Percentiles rank a stretch among this genome's conserved stretches.
These are phyloP conservation scores for Brachycybe producta DNA, from an alignment of 2,888 invertebrate genomes.

Conservation along the genomic window DNA sequence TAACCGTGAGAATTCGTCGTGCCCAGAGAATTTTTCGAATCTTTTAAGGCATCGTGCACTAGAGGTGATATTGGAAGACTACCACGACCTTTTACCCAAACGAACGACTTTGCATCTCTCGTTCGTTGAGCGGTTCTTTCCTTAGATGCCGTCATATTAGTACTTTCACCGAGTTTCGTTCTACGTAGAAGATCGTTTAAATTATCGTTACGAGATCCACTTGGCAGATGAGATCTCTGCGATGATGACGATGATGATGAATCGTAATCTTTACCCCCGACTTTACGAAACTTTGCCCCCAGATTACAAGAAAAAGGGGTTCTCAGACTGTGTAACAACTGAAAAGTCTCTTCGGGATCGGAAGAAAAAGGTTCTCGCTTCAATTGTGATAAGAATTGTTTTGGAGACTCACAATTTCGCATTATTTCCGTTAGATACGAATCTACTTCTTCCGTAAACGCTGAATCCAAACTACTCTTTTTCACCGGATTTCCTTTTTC, in stretches of 20 bases:
- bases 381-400: background rate
- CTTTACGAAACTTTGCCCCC: too few species aligned
- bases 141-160: too few species aligned
- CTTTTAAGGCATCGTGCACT: conserved; percentile 10
- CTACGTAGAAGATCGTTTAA: conserved; percentile 3
- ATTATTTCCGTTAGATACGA: too few species aligned
- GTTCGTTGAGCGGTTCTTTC: background rate
- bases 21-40: too few species aligned
- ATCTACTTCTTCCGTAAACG: background rate
- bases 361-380: conserved; percentile 3
- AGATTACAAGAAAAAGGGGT: too few species aligned
- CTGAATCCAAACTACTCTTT: background rate
- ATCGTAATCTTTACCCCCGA: too few species aligned
- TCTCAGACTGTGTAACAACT: conserved; percentile 6
- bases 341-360: conserved; percentile 13
- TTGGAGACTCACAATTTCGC: too few species aligned
- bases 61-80: conserved; percentile 11
- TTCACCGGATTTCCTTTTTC: background rate
- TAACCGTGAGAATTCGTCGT: too few species aligned
- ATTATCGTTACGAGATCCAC: background rate
- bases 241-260: too few species aligned
- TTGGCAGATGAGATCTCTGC: too few species aligned
- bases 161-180: background rate
- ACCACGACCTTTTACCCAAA: conserved; percentile 11
- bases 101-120: background rate